phyloP scores from a whole-genome alignment of 2,113 vertebrate genomes.

The Mus pahari region DNA sequence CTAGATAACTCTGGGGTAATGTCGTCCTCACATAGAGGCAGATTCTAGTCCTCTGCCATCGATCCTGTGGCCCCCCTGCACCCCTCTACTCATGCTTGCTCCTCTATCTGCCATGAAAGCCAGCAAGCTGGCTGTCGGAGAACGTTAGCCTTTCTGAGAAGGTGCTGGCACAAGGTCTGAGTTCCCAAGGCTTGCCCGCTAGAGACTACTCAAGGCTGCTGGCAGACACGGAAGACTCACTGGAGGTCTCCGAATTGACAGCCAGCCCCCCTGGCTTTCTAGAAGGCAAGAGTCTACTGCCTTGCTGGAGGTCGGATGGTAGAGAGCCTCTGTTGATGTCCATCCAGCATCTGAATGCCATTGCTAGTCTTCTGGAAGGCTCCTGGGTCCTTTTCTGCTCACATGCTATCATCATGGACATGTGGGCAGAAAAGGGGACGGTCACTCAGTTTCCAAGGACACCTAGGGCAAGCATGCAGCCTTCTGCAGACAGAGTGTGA shows the following conservation, averaged over 20 bases:
- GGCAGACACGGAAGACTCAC: background rate
- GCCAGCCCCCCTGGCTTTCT: background rate
- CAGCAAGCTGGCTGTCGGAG: background rate
- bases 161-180: background rate
- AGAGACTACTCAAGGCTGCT: background rate
- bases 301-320: background rate
- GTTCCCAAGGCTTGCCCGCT: too few species aligned
- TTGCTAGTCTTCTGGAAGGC: background rate
- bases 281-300: background rate
- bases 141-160: background rate
- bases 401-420: fast-evolving
- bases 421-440: background rate
- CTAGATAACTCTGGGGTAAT: background rate
- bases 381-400: background rate
- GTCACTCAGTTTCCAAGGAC: too few species aligned
- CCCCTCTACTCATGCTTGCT: background rate
- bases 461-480: background rate
- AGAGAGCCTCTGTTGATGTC: background rate
- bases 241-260: background rate
- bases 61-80: fast-evolving
- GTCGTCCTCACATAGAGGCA: fast-evolving
- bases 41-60: background rate
- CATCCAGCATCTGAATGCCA: background rate
- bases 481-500: background rate
- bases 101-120: background rate